Percentiles rank a stretch among this genome's conserved stretches.
Conservation (phyloP, 92 coral and sea anemone species). For the Diadumene lineata region DNA sequence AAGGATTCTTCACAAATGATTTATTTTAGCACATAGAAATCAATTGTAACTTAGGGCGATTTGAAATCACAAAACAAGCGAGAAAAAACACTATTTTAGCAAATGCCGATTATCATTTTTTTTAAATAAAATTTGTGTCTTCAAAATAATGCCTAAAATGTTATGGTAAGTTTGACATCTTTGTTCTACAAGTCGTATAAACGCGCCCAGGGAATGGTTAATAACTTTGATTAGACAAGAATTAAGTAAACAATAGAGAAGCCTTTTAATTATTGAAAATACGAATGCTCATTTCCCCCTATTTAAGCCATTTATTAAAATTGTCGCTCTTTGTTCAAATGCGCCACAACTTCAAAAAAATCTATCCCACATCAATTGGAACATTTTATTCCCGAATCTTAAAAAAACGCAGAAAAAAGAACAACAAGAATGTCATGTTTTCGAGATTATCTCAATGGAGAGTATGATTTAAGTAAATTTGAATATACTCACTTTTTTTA, state of each 20-base stretch:
- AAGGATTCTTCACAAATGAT: too few relatives aligned
- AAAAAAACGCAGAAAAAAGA: too few relatives aligned
- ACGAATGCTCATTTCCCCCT: background rate
- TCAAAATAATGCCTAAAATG: background rate
- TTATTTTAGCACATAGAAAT: too few relatives aligned
- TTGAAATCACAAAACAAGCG: too few relatives aligned
- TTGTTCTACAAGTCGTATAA: background rate
- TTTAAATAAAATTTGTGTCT: background rate
- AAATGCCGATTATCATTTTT: background rate
- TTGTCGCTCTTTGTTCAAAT: background rate
- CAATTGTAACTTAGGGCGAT: too few relatives aligned
- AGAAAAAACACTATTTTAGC: too few relatives aligned
- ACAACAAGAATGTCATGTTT: too few relatives aligned
- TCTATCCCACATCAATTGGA: too few relatives aligned
- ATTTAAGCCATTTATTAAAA: background rate
- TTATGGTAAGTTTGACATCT: background rate
- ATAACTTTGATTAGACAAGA: background rate
- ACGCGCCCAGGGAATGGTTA: background rate
- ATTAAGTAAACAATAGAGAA: background rate
- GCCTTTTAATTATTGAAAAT: background rate
- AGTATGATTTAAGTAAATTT: too few relatives aligned
- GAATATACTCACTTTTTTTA: too few relatives aligned
- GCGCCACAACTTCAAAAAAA: background rate
- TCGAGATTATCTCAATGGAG: too few relatives aligned
- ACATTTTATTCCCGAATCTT: too few relatives aligned